These are phyloP conservation scores for Gobio gobio DNA, from an alignment of 2,113 vertebrate genomes.

Conservation along the genomic window DNA sequence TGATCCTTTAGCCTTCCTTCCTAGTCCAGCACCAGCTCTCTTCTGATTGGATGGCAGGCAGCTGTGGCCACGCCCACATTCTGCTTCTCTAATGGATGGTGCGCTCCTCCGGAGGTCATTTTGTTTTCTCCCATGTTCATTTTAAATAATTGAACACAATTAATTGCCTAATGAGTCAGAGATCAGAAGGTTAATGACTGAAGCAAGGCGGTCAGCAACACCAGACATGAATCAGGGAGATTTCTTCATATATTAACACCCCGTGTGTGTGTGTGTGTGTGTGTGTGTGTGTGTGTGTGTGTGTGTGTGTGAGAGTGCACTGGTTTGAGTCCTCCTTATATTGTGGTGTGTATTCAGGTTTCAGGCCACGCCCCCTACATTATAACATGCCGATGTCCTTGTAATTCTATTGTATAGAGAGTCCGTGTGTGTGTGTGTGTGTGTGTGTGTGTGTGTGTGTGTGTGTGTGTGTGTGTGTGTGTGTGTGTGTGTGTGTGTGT, in stretches of 20 bases:
- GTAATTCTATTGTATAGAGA: too few species aligned
- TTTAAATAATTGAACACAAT: conserved; percentile 11
- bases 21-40: not conserved
- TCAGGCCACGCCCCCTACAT: too few species aligned
- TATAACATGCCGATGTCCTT: too few species aligned
- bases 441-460: conserved; percentile 1
- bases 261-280: not conserved
- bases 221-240: too few species aligned
- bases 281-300: not conserved
- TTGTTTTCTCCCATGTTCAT: not conserved
- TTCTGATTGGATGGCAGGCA: not conserved
- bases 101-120: not conserved
- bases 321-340: too few species aligned
- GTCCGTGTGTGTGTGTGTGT: not conserved
- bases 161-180: conserved; percentile 4
- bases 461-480: too few species aligned
- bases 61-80: not conserved
- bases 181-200: conserved; percentile 19
- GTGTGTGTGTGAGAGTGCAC: conserved; percentile 7
- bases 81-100: not conserved
- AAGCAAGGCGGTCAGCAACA: too few species aligned
- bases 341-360: too few species aligned
- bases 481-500: too few species aligned
- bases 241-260: not conserved
- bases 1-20: not conserved